These are phyloP conservation scores for Platyscapa corneri DNA, from an alignment of 1,140 invertebrate species.

Conservation along the genomic window DNA sequence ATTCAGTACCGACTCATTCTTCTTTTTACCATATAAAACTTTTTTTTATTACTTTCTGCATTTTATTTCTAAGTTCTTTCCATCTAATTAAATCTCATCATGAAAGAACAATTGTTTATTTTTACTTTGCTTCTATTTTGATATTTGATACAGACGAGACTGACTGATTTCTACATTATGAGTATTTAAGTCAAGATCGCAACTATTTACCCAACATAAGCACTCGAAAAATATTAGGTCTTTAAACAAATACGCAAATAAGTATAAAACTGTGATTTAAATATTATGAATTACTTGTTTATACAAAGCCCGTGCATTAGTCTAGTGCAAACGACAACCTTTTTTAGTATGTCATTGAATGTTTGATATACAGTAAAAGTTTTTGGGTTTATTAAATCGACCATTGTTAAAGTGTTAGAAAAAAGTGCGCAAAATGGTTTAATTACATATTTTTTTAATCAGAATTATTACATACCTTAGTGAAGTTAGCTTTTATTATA, in stretches of 20 bases:
- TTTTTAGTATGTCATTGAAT: neutral
- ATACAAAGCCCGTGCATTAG: conserved; percentile 39
- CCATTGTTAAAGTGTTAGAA: conserved; percentile 5
- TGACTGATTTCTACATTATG: conserved; percentile 36
- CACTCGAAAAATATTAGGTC: conserved; percentile 46
- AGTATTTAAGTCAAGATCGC: conserved; percentile 17
- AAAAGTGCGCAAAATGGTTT: neutral
- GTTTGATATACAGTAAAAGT: conserved; percentile 38
- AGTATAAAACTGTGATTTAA: neutral
- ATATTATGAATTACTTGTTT: conserved; percentile 26
- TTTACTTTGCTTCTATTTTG: conserved; percentile 15
- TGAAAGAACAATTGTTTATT: conserved; percentile 18
- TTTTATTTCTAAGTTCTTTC: neutral
- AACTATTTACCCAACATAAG: conserved; percentile 15
- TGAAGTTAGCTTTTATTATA: neutral
- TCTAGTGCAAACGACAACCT: neutral
- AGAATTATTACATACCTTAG: neutral
- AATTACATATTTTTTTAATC: neutral
- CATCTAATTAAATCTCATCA: neutral
- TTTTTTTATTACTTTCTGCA: conserved; percentile 36
- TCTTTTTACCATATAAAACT: conserved; percentile 21
- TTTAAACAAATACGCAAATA: conserved; percentile 9
- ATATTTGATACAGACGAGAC: conserved; percentile 23
- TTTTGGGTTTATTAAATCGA: conserved; percentile 17
- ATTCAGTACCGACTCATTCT: conserved; percentile 22